Evolutionary conservation across 2,797 vertebrate species (phyloP), one percentile per base, ranked within the genome.

Genomic region (Tangara arthus): DNA sequence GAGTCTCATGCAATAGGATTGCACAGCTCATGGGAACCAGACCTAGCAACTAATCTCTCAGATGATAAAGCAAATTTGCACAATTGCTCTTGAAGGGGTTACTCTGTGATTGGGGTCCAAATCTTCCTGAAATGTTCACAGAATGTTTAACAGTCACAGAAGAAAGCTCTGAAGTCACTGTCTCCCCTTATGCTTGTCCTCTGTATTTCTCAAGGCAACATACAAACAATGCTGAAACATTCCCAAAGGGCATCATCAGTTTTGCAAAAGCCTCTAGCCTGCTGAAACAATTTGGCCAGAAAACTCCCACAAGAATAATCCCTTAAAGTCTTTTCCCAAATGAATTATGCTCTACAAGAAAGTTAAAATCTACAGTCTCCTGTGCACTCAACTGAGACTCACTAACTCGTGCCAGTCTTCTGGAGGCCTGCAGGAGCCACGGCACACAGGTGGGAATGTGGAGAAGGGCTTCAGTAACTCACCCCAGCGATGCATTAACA

Each of bases 231-330:
- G 24, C 13, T 46, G 35, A 55, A 82, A 39, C 30, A 16, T 50
- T 94, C 79, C 68, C 89, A 68, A 60, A 87, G 65, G 55, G 30
- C 49, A 56, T 77, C 42, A 60, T 66, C 56, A 77, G 41, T 73
- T 82, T 39, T 66, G 59, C 47, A 76, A 63, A 92, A 92, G 18
- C 32, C 42, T 50, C 35, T 5, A 86, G 64, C 20, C 68, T 66
- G 41, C 28, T 73, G 75, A 50, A 82, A 78, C 6, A 1, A 84
- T 84, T 91, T 59, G 56, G 27, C 32, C 4, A 66, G 73, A 70
- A 84, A 77, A 55, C 2, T 53, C 68, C 42, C 52, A 64, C 32
- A 69, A 79, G 28, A 73, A 59, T 42, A n/a, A 59, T 47, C 44
- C 37, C 50, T 24, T 53, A 19, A 90, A 68, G 7, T 61, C 11